Conservation (phyloP, 2,888 invertebrate genomes). For the Drosophila tanythrix region DNA sequence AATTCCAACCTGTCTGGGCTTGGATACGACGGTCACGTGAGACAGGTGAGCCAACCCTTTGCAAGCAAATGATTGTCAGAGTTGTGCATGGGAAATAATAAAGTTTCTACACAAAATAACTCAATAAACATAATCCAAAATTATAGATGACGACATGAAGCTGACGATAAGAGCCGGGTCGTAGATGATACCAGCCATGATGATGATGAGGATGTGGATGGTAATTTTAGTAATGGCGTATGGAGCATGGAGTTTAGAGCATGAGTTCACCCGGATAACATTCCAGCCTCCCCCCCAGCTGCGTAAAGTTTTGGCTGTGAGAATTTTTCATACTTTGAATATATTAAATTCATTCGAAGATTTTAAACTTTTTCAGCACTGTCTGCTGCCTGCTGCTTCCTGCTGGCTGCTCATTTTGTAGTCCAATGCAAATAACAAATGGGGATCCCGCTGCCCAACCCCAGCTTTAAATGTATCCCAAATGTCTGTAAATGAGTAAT, state of each 20-base stretch:
- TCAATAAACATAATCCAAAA: conserved; percentile 68
- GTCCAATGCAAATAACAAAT: conserved; percentile 69
- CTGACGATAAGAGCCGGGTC: conserved; percentile 19
- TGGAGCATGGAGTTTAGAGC: neutral
- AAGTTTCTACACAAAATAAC: conserved; percentile 54
- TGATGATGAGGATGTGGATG: conserved; percentile 16
- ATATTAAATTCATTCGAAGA: conserved; percentile 71
- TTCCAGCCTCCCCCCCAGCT: neutral
- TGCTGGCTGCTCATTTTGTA: conserved; percentile 56
- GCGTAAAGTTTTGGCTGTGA: conserved; percentile 32
- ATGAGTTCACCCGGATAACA: neutral
- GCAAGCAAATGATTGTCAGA: conserved; percentile 12
- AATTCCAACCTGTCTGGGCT: neutral
- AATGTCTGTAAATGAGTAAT: conserved; percentile 74
- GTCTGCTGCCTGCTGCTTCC: conserved; percentile 23
- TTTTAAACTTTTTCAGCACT: conserved; percentile 62
- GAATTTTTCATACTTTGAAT: conserved; percentile 54
- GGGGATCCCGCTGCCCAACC: conserved; percentile 11
- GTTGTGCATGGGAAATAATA: conserved; percentile 3
- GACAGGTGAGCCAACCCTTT: conserved; percentile 18
- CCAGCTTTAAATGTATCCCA: conserved; percentile 22
- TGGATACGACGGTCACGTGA: conserved; percentile 6
- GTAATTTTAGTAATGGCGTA: conserved; percentile 20
- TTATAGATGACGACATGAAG: conserved; percentile 49
- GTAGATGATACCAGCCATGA: conserved; percentile 1